Conservation (phyloP, 2,797 vertebrate genomes). For the Trematomus bernacchii region DNA sequence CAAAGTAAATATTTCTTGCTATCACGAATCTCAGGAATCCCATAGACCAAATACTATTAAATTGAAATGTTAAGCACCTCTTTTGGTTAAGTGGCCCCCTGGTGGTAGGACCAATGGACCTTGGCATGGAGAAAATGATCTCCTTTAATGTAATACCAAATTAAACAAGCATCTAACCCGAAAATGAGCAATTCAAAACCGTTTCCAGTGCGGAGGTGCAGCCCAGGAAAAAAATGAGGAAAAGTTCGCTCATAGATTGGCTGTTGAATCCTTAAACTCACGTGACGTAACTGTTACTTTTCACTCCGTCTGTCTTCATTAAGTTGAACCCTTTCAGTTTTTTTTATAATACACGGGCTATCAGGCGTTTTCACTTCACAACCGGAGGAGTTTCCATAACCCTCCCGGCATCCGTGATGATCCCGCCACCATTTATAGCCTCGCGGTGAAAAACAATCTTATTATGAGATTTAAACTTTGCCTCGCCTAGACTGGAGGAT, state of each 20-base stretch:
- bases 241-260: slow-evolving; percentile 54
- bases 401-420: slow-evolving; percentile 70
- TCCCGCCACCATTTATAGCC: slow-evolving; percentile 85
- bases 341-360: not conserved
- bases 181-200: slow-evolving; percentile 60
- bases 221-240: slow-evolving; percentile 12
- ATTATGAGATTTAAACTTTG: slow-evolving; percentile 87
- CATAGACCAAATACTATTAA: slow-evolving; percentile 25
- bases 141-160: slow-evolving; percentile 53
- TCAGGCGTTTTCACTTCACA: slow-evolving; percentile 33
- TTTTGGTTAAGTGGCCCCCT: slow-evolving; percentile 60
- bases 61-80: slow-evolving; percentile 27
- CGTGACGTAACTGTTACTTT: slow-evolving; percentile 50
- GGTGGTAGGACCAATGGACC: slow-evolving; percentile 53
- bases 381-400: slow-evolving; percentile 67
- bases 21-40: not conserved
- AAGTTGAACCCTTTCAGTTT: slow-evolving; percentile 42
- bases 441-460: slow-evolving; percentile 85
- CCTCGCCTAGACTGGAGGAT: slow-evolving; percentile 81
- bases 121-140: slow-evolving; percentile 25
- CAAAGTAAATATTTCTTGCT: not conserved
- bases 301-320: slow-evolving; percentile 37
- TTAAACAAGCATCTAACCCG: slow-evolving; percentile 58
- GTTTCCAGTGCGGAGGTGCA: slow-evolving; percentile 43
- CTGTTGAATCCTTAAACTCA: slow-evolving; percentile 33